Evolutionary conservation across 2,797 vertebrate genomes (phyloP).

Genomic region (Myotis myotis): DNA sequence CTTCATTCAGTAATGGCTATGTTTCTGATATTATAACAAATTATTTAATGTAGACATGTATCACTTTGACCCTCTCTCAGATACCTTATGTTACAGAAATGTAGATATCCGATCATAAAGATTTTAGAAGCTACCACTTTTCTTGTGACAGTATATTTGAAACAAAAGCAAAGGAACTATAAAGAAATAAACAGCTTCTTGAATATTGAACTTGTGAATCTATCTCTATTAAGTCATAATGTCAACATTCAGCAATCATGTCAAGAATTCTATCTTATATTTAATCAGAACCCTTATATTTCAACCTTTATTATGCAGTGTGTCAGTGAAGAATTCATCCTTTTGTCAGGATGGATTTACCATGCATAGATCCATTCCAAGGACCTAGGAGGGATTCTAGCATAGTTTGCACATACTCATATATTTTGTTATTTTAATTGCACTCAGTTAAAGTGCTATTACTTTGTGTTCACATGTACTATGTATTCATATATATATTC

Average conservation of each 20-base stretch:
- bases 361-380: neutral
- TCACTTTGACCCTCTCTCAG: neutral
- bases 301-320: neutral
- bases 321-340: neutral
- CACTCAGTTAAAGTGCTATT: neutral
- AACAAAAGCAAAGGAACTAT: constrained; percentile 34
- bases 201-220: constrained; percentile 6
- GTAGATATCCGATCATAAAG: neutral
- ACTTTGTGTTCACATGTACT: neutral
- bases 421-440: neutral
- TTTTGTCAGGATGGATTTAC: neutral
- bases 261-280: neutral
- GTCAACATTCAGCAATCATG: neutral
- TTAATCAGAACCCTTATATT: constrained; percentile 18
- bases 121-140: constrained; percentile 13
- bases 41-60: neutral
- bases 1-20: neutral
- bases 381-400: neutral
- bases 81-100: neutral
- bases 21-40: constrained; percentile 13
- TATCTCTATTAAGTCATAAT: neutral
- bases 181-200: neutral
- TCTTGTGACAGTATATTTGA: constrained; percentile 4
- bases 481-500: too few relatives aligned
- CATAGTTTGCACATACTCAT: neutral